These are phyloP conservation scores for Plotosus lineatus DNA, from an alignment of 2,113 vertebrate genomes.

Conservation along the genomic window DNA sequence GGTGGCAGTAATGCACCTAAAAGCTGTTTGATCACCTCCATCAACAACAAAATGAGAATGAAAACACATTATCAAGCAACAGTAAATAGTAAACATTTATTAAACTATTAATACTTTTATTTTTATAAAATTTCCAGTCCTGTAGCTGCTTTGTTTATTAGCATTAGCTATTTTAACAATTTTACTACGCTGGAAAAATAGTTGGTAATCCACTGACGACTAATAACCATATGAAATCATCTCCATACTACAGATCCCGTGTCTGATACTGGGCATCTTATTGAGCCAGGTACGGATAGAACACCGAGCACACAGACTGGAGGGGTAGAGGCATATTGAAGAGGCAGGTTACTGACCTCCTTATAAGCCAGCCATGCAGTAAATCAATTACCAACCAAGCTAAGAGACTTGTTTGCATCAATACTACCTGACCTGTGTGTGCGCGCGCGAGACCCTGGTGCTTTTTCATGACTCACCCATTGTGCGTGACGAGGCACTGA, in stretches of 20 bases:
- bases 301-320: background rate
- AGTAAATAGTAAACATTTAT: too few relatives aligned
- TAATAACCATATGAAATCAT: too few relatives aligned
- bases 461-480: conserved; percentile 80
- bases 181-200: background rate
- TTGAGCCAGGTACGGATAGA: background rate
- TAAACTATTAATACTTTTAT: too few relatives aligned
- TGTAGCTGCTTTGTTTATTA: background rate
- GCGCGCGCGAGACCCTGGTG: background rate
- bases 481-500: conserved; percentile 98
- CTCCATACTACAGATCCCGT: background rate
- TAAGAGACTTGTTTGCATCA: background rate
- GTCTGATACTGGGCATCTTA: background rate
- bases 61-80: too few relatives aligned
- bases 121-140: too few relatives aligned
- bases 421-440: background rate
- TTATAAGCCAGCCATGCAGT: too few relatives aligned
- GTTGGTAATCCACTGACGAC: background rate
- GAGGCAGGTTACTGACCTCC: background rate
- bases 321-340: background rate
- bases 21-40: too few relatives aligned
- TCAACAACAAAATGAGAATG: too few relatives aligned
- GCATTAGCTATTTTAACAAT: background rate
- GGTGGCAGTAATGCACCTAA: too few relatives aligned
- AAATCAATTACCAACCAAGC: conserved; percentile 17